Conservation (phyloP, 30 jellyfish, hydroid and myxozoan genomes). For the Sanderia malayensis region DNA sequence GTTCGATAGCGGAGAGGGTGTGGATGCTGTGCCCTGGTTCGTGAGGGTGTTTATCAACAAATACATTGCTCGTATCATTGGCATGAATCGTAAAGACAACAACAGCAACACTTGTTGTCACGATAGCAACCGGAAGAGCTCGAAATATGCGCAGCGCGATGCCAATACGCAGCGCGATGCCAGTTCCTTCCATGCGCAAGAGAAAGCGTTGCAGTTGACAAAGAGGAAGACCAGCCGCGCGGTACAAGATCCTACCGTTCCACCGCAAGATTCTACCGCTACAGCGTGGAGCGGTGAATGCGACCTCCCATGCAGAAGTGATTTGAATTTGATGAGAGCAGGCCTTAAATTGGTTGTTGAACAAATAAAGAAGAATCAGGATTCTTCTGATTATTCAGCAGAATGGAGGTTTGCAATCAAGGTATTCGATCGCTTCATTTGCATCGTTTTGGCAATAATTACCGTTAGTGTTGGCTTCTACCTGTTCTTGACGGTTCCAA, state of each 20-base stretch:
- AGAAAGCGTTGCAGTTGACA: not conserved
- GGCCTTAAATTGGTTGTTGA: conserved; percentile 4
- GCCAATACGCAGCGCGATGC: not conserved
- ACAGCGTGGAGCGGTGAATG: not conserved
- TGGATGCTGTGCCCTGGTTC: conserved; percentile 26
- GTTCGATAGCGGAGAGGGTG: not conserved
- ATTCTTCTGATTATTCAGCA: conserved; percentile 2
- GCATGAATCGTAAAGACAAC: not conserved
- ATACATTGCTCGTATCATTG: not conserved
- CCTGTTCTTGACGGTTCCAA: not conserved
- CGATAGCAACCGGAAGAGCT: not conserved
- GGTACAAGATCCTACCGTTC: not conserved
- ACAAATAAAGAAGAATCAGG: conserved; percentile 5
- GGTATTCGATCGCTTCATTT: conserved; percentile 28
- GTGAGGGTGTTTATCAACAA: conserved; percentile 13
- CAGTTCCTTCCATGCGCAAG: too few relatives aligned
- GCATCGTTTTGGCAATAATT: conserved; percentile 1
- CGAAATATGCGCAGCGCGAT: not conserved
- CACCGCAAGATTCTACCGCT: not conserved
- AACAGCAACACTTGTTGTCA: not conserved
- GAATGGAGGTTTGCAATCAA: conserved; percentile 50
- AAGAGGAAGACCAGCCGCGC: not conserved
- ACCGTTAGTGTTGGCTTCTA: conserved; percentile 2
- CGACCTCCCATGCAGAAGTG: not conserved
- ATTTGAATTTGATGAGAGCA: not conserved